These are phyloP conservation scores for Lycia hirtaria DNA, from an alignment of 2,888 invertebrate species.

Conservation along the genomic window DNA sequence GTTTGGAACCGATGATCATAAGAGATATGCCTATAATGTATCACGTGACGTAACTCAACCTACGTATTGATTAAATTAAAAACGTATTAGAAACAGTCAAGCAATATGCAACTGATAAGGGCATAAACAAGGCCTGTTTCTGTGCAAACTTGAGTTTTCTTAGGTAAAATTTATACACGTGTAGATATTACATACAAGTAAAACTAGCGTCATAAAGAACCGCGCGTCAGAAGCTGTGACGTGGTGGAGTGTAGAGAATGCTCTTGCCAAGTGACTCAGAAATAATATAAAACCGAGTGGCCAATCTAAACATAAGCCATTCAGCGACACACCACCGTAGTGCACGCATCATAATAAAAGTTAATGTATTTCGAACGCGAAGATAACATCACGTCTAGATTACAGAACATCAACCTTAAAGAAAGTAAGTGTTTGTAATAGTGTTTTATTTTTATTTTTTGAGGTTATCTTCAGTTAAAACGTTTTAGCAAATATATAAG, in stretches of 20 bases:
- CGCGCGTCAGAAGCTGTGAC: constrained; percentile 72
- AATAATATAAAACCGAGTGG: constrained; percentile 70
- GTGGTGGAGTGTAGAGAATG: constrained; percentile 59
- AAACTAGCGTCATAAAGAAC: constrained; percentile 61
- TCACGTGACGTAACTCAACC: constrained; percentile 3
- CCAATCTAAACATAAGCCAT: constrained; percentile 60
- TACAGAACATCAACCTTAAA: constrained; percentile 69
- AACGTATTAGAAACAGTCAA: constrained; percentile 3
- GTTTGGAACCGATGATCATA: neutral
- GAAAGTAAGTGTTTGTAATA: constrained; percentile 62
- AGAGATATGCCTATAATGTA: too few species aligned
- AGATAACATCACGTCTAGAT: constrained; percentile 64
- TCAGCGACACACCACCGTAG: constrained; percentile 55
- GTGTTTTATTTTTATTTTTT: constrained; percentile 12
- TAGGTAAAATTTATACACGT: neutral
- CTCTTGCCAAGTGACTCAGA: constrained; percentile 78
- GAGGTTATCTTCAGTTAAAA: neutral
- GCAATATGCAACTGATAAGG: constrained; percentile 14
- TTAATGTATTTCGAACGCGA: constrained; percentile 77
- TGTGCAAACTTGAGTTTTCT: neutral
- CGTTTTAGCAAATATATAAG: neutral
- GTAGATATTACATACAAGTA: constrained; percentile 21
- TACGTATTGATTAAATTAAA: constrained; percentile 2
- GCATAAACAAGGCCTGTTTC: neutral
- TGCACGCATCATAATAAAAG: constrained; percentile 45